phyloP scores from a whole-genome alignment of 53 echinoderm and acorn worm species.

The Mesocentrotus franciscanus region DNA sequence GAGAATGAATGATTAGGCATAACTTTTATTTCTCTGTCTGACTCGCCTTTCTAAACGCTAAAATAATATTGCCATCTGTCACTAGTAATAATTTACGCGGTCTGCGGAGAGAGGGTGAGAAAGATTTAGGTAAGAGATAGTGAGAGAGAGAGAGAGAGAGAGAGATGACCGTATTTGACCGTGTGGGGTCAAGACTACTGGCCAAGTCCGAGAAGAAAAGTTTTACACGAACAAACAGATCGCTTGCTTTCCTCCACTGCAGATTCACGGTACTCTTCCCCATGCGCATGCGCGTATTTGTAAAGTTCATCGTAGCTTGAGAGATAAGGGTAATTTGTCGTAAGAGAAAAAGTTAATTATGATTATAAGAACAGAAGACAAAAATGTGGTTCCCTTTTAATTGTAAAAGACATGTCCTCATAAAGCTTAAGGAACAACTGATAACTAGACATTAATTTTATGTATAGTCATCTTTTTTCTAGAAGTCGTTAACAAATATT shows the following conservation, averaged over 20 bases:
- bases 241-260: not conserved
- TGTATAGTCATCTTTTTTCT: not conserved
- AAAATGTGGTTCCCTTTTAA: not conserved
- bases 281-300: not conserved
- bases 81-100: not conserved
- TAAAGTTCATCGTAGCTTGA: not conserved
- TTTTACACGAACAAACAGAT: slow-evolving; percentile 11
- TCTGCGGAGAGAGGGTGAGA: not conserved
- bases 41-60: not conserved
- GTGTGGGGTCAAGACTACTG: not conserved
- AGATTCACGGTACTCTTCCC: not conserved
- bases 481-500: not conserved
- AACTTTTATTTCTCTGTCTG: not conserved
- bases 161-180: not conserved
- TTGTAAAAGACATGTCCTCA: not conserved
- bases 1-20: not conserved
- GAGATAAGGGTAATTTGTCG: not conserved
- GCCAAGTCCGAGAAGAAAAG: not conserved
- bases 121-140: not conserved
- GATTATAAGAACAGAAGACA: not conserved
- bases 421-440: too few relatives aligned
- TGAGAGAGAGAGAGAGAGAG: slow-evolving; percentile 5
- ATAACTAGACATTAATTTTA: too few relatives aligned
- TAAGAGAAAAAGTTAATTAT: not conserved
- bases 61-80: not conserved